These are phyloP conservation scores for Desmodus rotundus DNA, from an alignment of 2,113 vertebrate species.

Conservation along the genomic window DNA sequence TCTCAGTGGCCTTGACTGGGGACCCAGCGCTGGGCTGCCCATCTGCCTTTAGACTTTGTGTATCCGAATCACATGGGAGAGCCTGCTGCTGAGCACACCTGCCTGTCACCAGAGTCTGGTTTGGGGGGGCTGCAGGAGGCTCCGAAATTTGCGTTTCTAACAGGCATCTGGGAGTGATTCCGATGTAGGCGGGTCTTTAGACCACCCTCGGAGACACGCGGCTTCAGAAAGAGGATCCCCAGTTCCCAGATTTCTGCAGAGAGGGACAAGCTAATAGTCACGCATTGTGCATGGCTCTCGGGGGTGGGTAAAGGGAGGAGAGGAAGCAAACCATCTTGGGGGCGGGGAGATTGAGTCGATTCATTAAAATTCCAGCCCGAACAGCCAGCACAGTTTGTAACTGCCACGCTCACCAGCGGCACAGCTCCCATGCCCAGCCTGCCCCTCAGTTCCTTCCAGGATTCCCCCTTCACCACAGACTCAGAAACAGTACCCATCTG, in stretches of 20 bases:
- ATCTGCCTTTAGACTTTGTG: background rate
- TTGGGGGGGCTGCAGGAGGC: background rate
- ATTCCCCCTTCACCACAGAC: background rate
- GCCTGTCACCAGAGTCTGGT: background rate
- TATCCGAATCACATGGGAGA: background rate
- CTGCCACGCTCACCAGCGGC: background rate
- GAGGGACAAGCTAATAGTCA: background rate
- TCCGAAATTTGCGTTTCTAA: conserved; percentile 11
- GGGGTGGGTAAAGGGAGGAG: background rate
- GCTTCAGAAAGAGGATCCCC: background rate
- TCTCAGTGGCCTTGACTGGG: background rate
- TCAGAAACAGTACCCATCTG: background rate
- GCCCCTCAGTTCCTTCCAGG: background rate
- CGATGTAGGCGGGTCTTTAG: background rate
- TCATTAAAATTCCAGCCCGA: background rate
- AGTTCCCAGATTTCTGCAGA: background rate
- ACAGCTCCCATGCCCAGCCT: too few relatives aligned
- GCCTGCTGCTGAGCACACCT: background rate
- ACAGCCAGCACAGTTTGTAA: background rate
- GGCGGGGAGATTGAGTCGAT: background rate
- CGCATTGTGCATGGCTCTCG: background rate
- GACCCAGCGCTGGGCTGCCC: background rate
- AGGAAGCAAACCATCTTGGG: background rate
- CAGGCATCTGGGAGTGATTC: conserved; percentile 31
- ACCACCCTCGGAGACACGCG: background rate